phyloP scores from a whole-genome alignment of 2,888 invertebrate genomes.

The Limnephilus rhombicus region DNA sequence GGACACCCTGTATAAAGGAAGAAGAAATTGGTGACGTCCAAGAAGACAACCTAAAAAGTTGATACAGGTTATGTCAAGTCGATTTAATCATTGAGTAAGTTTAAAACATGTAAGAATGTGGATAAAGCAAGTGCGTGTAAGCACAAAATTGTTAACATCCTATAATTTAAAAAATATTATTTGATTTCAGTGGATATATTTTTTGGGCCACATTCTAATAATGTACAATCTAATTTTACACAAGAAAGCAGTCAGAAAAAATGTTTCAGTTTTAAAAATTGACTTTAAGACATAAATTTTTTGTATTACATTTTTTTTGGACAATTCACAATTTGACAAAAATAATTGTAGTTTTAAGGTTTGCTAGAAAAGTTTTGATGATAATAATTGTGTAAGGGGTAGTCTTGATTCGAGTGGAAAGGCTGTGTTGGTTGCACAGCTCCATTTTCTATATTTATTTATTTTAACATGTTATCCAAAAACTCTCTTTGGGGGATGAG shows the following conservation, averaged over 20 bases:
- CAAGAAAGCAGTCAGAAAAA: conserved; percentile 25
- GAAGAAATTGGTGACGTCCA: too few relatives aligned
- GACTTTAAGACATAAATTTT: not conserved
- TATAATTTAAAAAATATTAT: not conserved
- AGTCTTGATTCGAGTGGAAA: conserved; percentile 34
- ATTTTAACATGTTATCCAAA: not conserved
- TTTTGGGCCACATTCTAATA: conserved; percentile 3
- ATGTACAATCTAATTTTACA: conserved; percentile 28
- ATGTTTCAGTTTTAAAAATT: conserved; percentile 33
- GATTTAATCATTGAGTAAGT: not conserved
- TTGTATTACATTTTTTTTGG: not conserved
- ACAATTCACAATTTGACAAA: not conserved
- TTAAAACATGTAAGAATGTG: not conserved
- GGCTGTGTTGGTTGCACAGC: conserved; percentile 26
- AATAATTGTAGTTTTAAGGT: conserved; percentile 22
- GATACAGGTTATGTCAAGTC: not conserved
- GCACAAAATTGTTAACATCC: not conserved
- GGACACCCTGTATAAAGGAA: too few relatives aligned
- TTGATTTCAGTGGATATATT: not conserved
- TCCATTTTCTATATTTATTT: not conserved
- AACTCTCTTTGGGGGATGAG: too few relatives aligned
- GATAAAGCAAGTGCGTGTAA: not conserved
- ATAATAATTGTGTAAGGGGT: conserved; percentile 60
- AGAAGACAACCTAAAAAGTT: not conserved
- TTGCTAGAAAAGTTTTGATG: conserved; percentile 55